Conservation (phyloP, 2,113 vertebrate species). For the Micronisus gabar region DNA sequence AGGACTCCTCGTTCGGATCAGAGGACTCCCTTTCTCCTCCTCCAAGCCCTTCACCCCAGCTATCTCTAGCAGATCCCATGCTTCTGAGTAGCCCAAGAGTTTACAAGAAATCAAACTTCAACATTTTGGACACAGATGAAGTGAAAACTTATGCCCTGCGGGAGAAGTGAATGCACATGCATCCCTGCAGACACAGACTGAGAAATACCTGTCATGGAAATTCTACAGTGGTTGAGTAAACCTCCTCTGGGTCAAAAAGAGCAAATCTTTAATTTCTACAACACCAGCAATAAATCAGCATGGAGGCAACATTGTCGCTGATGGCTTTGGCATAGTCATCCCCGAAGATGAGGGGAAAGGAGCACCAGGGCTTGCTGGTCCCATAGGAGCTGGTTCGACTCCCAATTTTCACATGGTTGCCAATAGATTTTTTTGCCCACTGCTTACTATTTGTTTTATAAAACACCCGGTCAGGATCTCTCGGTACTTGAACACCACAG, state of each 20-base stretch:
- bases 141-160: not conserved
- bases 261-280: not conserved
- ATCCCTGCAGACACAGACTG: too few species aligned
- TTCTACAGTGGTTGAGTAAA: not conserved
- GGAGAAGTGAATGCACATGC: not conserved
- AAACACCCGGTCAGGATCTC: not conserved
- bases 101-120: not conserved
- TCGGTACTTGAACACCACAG: not conserved
- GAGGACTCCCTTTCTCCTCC: not conserved
- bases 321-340: not conserved
- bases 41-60: not conserved
- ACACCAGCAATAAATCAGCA: not conserved
- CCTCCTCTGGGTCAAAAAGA: not conserved
- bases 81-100: not conserved
- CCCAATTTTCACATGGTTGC: not conserved
- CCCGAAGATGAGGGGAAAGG: not conserved
- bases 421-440: not conserved
- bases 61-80: not conserved
- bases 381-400: not conserved
- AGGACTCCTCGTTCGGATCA: not conserved
- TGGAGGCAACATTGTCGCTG: not conserved
- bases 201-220: not conserved
- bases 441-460: not conserved
- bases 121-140: not conserved
- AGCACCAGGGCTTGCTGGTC: not conserved